Conservation (phyloP, 2,888 invertebrate species). For the Cataglyphis cursor region DNA sequence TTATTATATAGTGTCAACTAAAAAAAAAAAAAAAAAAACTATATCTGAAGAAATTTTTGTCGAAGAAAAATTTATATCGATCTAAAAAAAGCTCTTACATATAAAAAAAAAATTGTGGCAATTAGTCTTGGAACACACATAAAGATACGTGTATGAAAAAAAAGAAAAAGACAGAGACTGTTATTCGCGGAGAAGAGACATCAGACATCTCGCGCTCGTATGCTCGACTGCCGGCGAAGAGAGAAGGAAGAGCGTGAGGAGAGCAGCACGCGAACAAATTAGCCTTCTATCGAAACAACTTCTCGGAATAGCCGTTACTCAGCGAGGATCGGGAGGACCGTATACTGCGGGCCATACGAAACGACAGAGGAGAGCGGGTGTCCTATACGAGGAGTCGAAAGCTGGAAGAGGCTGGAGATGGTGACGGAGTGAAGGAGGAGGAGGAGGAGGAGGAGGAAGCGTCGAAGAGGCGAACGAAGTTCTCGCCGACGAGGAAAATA, state of each 20-base stretch:
- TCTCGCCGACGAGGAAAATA: conserved; percentile 51
- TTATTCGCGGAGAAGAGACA: conserved; percentile 55
- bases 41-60: neutral
- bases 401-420: conserved; percentile 51
- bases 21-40: neutral
- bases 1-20: neutral
- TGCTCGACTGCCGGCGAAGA: conserved; percentile 42
- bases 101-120: conserved; percentile 9
- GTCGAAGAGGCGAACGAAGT: conserved; percentile 6
- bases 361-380: conserved; percentile 64
- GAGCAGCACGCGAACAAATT: conserved; percentile 84
- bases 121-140: neutral
- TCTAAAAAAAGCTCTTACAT: neutral
- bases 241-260: conserved; percentile 62
- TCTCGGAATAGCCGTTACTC: conserved; percentile 86
- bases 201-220: conserved; percentile 67
- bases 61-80: neutral
- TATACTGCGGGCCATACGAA: conserved; percentile 70
- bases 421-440: conserved; percentile 25
- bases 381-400: conserved; percentile 62
- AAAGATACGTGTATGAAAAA: neutral
- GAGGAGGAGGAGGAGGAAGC: conserved; percentile 2
- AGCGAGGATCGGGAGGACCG: conserved; percentile 75
- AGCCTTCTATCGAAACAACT: conserved; percentile 86
- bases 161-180: conserved; percentile 59